A percentile compares a stretch with the other conserved stretches of the same genome.
Conservation (phyloP, 2,888 invertebrate genomes). For the Agapetus fuscipes region DNA sequence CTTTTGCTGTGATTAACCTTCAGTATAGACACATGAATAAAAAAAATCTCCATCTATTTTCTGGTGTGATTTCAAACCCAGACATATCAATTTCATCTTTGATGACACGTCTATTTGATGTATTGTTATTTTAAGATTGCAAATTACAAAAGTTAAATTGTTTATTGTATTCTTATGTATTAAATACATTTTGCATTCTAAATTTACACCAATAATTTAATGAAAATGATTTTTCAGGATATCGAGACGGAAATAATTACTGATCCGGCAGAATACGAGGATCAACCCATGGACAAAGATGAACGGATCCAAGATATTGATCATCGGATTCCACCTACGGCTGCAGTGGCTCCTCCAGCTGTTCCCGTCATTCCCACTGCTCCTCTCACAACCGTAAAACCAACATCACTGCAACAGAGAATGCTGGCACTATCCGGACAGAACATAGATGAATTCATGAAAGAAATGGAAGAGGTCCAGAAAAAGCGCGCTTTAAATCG, state of each 20-base stretch:
- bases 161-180: too few relatives aligned
- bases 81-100: too few relatives aligned
- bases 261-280: conserved; percentile 11
- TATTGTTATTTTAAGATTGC: too few relatives aligned
- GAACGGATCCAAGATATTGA: conserved; percentile 24
- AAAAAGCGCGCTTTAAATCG: conserved; percentile 63
- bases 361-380: conserved; percentile 14
- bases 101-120: too few relatives aligned
- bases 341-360: conserved; percentile 8
- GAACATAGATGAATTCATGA: conserved; percentile 87
- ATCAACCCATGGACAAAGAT: conserved; percentile 12
- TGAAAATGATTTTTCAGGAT: too few relatives aligned
- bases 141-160: too few relatives aligned
- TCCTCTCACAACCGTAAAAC: conserved; percentile 36
- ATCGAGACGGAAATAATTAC: conserved; percentile 29
- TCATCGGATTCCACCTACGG: conserved; percentile 22
- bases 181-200: too few relatives aligned
- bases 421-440: conserved; percentile 86
- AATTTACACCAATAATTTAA: too few relatives aligned
- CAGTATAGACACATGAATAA: too few relatives aligned
- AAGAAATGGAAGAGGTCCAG: conserved; percentile 83
- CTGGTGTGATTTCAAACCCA: too few relatives aligned
- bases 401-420: conserved; percentile 72
- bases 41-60: too few relatives aligned
- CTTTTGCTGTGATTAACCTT: too few relatives aligned